Base-by-base conservation (phyloP, 2,888 invertebrate genomes). In the Bedellia somnulentella region DNA sequence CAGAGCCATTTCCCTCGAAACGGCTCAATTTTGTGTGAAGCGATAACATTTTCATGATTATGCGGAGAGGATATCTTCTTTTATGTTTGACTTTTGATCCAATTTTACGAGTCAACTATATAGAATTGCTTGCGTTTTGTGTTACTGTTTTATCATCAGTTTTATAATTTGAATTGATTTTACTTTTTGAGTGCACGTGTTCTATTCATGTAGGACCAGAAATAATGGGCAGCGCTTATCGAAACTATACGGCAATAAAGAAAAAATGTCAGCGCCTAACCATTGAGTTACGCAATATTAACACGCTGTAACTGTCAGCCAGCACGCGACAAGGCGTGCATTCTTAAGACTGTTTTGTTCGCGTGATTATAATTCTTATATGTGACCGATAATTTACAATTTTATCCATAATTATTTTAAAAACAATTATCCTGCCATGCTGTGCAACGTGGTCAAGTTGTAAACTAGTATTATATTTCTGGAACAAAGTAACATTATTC, bases 31-130 rank as follows among this genome's bases (percentile, higher is more conserved):
- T 52, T 46, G 49, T 46, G 44, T 49, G 49, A 54, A 48, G 41
- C 51, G 51, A 53, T 55, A 58, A 52, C 54, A 52, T 57, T 62
- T 56, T 58, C 54, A 55, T 51, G 52, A 55, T 58, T 55, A 60
- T 57, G 49, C 49, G 47, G 47, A 40, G 36, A 40, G 45, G 46
- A 49, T 49, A 49, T 43, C 46, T 49, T 46, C 44, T 50, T 49
- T 51, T 53, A 47, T 52, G 46, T 38, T 40, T 38, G 41, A 43
- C 41, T 41, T 43, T 44, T 37, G 36, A 38, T 43, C 46, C 36
- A 40, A 32, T 40, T 39, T 44, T 46, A 42, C 27, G 36, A 37
- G 35, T 37, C 37, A 29, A 5, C 22, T 8, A 34, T 24, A 29
- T 13, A 15, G 22, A 17, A 24, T n/a, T n/a, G n/a, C n/a, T n/a